Conservation (phyloP, 2,888 invertebrate genomes). For the Crematogaster levior region DNA sequence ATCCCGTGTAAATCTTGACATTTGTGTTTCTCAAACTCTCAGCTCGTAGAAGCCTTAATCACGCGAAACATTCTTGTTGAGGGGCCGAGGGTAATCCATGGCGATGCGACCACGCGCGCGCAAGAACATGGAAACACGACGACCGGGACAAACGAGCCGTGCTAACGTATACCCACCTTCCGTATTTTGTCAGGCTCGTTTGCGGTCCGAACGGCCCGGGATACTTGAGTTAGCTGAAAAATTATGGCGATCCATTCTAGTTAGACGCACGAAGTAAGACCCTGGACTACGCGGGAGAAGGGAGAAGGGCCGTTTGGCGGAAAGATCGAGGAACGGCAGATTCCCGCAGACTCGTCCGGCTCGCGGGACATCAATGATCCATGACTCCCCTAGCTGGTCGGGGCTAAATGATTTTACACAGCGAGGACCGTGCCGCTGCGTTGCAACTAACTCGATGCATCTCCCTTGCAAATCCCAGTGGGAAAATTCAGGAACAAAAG, state of each 20-base stretch:
- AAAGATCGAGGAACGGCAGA: slow-evolving; percentile 55
- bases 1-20: not conserved
- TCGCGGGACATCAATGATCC: slow-evolving; percentile 72
- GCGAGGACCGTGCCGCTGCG: slow-evolving; percentile 38
- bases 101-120: slow-evolving; percentile 22
- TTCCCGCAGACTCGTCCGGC: slow-evolving; percentile 65
- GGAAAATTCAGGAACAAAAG: slow-evolving; percentile 48
- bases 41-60: not conserved
- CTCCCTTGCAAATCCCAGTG: slow-evolving; percentile 8
- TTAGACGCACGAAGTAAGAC: slow-evolving; percentile 76
- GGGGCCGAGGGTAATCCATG: slow-evolving; percentile 27
- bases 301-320: slow-evolving; percentile 40
- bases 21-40: not conserved
- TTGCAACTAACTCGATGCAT: slow-evolving; percentile 11
- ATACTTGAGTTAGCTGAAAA: slow-evolving; percentile 78
- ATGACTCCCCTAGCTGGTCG: slow-evolving; percentile 64
- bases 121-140: slow-evolving; percentile 65
- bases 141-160: slow-evolving; percentile 69
- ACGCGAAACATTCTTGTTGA: not conserved
- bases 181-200: slow-evolving; percentile 83
- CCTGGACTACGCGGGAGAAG: slow-evolving; percentile 29
- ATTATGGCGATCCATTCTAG: slow-evolving; percentile 84
- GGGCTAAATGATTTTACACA: slow-evolving; percentile 71
- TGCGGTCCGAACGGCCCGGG: slow-evolving; percentile 66
- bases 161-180: slow-evolving; percentile 80